phyloP scores from a whole-genome alignment of 1,140 invertebrate genomes.

The Telenomus remus region DNA sequence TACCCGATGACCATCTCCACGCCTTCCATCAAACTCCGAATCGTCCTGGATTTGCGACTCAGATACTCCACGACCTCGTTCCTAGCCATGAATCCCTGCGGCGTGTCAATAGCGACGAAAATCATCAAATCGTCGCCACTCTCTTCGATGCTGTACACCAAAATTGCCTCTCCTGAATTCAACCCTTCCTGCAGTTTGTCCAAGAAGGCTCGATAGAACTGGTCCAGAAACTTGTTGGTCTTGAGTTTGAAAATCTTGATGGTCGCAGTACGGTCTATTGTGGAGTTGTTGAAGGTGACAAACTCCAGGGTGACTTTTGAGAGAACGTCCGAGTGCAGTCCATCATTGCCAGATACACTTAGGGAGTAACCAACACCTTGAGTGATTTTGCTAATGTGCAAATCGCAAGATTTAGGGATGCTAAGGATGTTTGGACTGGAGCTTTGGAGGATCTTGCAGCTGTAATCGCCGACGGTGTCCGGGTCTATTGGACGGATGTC shows the following conservation, averaged over 20 bases:
- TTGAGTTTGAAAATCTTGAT: slow-evolving; percentile 84
- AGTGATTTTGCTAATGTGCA: slow-evolving; percentile 82
- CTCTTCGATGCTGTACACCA: slow-evolving; percentile 85
- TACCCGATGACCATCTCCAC: slow-evolving; percentile 80
- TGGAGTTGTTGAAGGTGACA: slow-evolving; percentile 85
- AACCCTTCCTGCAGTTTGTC: slow-evolving; percentile 81
- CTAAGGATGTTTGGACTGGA: slow-evolving; percentile 79
- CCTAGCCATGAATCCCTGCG: slow-evolving; percentile 77
- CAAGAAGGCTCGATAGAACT: slow-evolving; percentile 84
- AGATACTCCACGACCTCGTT: slow-evolving; percentile 80
- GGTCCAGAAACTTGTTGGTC: slow-evolving; percentile 83
- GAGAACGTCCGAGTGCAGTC: slow-evolving; percentile 87
- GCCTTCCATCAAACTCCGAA: slow-evolving; percentile 79
- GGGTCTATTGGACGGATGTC: slow-evolving; percentile 93
- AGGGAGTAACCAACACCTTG: slow-evolving; percentile 82
- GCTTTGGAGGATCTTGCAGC: slow-evolving; percentile 84
- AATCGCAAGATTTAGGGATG: slow-evolving; percentile 86
- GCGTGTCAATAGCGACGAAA: slow-evolving; percentile 78
- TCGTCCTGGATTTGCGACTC: slow-evolving; percentile 78
- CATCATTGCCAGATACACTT: slow-evolving; percentile 91
- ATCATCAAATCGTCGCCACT: slow-evolving; percentile 79
- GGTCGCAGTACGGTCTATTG: slow-evolving; percentile 88
- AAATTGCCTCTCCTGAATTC: slow-evolving; percentile 79
- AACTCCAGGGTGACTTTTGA: slow-evolving; percentile 91
- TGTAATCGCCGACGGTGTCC: slow-evolving; percentile 90